Evolutionary conservation across 2,888 invertebrate species (phyloP).

Genomic region (Lepetodrilus schrolli): DNA sequence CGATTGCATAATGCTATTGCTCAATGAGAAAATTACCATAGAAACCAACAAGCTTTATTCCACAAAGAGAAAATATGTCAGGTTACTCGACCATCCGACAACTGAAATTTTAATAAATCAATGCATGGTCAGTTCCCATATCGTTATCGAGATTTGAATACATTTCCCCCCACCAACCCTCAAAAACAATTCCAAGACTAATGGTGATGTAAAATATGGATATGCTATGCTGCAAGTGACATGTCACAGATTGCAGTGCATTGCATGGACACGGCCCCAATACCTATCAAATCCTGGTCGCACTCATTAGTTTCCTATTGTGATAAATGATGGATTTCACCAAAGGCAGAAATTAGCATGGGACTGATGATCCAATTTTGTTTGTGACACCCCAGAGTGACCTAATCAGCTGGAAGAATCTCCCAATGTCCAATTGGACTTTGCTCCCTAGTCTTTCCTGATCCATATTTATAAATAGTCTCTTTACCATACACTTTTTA

Average conservation of each 20-base stretch:
- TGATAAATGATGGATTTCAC: not conserved
- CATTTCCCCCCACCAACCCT: not conserved
- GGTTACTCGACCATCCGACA: not conserved
- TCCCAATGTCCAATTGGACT: not conserved
- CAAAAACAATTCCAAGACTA: not conserved
- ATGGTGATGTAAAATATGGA: not conserved
- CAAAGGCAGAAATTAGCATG: not conserved
- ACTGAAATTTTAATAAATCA: not conserved
- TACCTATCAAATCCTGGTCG: not conserved
- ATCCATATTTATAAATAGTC: slow-evolving; percentile 10
- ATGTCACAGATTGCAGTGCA: not conserved
- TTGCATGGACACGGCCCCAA: not conserved
- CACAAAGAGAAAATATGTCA: not conserved
- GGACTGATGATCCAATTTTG: slow-evolving; percentile 1
- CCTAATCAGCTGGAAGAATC: not conserved
- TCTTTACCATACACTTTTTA: not conserved
- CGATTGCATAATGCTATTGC: slow-evolving; percentile 14
- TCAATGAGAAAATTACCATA: slow-evolving; percentile 23
- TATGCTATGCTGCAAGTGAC: not conserved
- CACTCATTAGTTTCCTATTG: not conserved
- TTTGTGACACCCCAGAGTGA: not conserved
- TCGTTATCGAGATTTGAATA: not conserved
- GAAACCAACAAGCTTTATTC: not conserved
- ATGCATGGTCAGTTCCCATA: not conserved
- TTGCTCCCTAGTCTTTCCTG: not conserved